Conservation (phyloP, 2,888 invertebrate genomes). For the Drosophila siamana region DNA sequence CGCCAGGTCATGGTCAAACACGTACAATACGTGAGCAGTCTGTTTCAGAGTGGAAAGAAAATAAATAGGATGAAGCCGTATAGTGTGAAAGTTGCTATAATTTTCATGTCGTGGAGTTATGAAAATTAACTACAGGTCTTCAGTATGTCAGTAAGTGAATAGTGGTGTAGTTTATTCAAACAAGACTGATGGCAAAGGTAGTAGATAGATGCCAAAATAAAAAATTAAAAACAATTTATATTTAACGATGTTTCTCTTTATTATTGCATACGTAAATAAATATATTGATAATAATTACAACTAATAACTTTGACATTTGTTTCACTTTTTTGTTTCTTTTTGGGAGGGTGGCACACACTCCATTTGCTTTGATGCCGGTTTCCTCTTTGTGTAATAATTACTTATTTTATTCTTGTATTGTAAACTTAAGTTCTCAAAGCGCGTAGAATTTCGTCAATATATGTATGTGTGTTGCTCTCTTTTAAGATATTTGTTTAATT, state of each 20-base stretch:
- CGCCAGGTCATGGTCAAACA: no score
- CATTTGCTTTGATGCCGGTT: conserved; percentile 35
- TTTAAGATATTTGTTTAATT: conserved; percentile 30
- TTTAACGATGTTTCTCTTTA: conserved; percentile 78
- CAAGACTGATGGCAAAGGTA: background rate
- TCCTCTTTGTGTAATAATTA: conserved; percentile 38
- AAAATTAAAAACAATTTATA: conserved; percentile 7
- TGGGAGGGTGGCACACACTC: conserved; percentile 24
- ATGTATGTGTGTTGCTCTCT: conserved; percentile 36
- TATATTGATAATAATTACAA: conserved; percentile 75
- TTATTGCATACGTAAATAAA: conserved; percentile 77
- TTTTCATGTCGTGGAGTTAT: background rate
- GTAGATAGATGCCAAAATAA: background rate
- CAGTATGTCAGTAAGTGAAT: background rate
- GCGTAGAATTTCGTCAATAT: conserved; percentile 50
- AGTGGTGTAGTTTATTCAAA: background rate
- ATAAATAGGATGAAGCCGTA: no score
- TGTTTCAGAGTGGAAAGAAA: no score
- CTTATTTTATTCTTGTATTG: conserved; percentile 32
- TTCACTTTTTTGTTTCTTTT: conserved; percentile 34
- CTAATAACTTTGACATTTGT: conserved; percentile 69
- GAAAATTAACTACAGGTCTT: no score
- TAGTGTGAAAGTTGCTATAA: background rate
- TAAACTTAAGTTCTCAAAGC: conserved; percentile 56
- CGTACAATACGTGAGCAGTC: no score